Evolutionary conservation across 2,113 vertebrate genomes (phyloP).

Genomic region (Sturnus vulgaris): DNA sequence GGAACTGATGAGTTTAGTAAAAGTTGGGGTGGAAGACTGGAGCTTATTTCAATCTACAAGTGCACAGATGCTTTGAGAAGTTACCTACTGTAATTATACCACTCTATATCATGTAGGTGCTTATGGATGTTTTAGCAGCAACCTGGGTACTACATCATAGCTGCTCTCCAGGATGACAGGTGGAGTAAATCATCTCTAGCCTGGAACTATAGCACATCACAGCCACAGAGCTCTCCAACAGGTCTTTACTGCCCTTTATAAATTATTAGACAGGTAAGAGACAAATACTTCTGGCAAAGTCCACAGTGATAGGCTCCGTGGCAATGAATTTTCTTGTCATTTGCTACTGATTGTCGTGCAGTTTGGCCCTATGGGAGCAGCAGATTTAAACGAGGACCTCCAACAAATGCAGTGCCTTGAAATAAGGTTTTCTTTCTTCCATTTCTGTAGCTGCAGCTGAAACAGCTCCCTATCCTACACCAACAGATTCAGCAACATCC

Average conservation of each 20-base stretch:
- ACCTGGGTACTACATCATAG: not conserved
- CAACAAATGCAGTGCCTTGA: not conserved
- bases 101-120: not conserved
- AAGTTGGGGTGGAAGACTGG: not conserved
- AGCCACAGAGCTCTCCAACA: not conserved
- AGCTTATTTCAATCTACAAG: not conserved
- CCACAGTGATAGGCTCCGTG: not conserved
- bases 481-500: not conserved
- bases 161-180: not conserved
- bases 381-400: not conserved
- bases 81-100: not conserved
- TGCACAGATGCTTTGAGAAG: not conserved
- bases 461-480: not conserved
- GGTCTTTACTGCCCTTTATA: not conserved
- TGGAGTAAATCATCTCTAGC: not conserved
- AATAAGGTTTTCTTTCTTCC: not conserved
- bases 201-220: not conserved
- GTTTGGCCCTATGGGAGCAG: not conserved
- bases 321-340: not conserved
- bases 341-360: not conserved
- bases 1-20: not conserved
- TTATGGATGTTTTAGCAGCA: accelerated
- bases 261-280: not conserved
- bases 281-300: not conserved
- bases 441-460: not conserved